Evolutionary conservation across 2,113 vertebrate genomes (phyloP).

Genomic region (Cyanoderma ruficeps): DNA sequence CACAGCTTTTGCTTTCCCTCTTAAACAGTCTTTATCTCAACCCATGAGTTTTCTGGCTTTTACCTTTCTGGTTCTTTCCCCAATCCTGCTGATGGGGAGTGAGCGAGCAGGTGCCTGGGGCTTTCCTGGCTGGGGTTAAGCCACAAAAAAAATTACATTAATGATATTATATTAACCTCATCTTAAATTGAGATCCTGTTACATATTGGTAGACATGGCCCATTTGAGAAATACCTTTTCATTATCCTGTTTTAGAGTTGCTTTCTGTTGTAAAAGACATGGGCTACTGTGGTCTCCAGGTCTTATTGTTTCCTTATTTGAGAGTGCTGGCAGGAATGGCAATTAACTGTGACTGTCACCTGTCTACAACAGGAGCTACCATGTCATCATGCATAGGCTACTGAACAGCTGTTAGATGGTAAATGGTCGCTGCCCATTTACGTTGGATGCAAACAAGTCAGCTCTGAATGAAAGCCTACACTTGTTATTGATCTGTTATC

Average conservation of each 20-base stretch:
- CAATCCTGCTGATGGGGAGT: not conserved
- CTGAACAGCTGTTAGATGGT: not conserved
- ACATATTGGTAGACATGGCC: not conserved
- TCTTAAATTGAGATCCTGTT: not conserved
- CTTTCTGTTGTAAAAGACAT: not conserved
- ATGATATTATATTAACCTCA: not conserved
- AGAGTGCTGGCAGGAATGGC: not conserved
- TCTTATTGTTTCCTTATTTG: not conserved
- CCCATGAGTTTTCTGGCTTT: not conserved
- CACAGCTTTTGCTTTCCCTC: not conserved
- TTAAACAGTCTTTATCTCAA: not conserved
- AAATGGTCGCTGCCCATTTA: not conserved
- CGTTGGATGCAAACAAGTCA: not conserved
- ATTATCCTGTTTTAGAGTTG: not conserved
- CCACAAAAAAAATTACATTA: not conserved
- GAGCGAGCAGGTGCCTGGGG: fast-evolving
- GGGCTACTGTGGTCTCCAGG: not conserved
- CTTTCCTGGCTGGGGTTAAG: not conserved
- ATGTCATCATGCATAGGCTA: not conserved
- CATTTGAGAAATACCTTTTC: not conserved
- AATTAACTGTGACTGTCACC: not conserved
- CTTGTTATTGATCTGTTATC: not conserved
- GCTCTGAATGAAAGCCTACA: not conserved
- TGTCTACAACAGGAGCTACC: not conserved
- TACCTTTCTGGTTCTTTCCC: not conserved